These are phyloP conservation scores for Drosophila nebulosa DNA, from an alignment of 1,140 invertebrate species.

Conservation along the genomic window DNA sequence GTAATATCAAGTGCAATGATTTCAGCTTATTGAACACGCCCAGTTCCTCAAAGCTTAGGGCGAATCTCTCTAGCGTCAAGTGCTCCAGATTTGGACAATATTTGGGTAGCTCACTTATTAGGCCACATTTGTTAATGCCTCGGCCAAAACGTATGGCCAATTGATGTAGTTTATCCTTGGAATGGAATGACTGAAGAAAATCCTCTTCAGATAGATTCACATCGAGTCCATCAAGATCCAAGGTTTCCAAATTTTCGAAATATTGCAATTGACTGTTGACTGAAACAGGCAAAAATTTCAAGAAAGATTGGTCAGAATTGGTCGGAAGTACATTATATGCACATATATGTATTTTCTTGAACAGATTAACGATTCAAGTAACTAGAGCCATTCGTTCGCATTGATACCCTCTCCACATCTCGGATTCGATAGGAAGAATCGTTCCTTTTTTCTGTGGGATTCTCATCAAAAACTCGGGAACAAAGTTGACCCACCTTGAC, in stretches of 20 bases:
- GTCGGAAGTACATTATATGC: too few relatives aligned
- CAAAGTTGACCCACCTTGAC: slow-evolving; percentile 31
- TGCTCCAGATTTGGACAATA: slow-evolving; percentile 41
- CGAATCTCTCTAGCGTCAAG: slow-evolving; percentile 54
- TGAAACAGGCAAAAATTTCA: too few relatives aligned
- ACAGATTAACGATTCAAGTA: too few relatives aligned
- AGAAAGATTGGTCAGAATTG: too few relatives aligned
- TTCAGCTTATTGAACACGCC: slow-evolving; percentile 37
- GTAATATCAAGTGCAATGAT: slow-evolving; percentile 38
- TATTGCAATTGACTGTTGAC: slow-evolving; percentile 33
- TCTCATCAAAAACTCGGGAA: too few relatives aligned
- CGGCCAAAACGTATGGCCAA: slow-evolving; percentile 40
- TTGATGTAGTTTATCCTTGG: slow-evolving; percentile 16
- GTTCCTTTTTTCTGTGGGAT: too few relatives aligned
- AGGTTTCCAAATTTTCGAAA: slow-evolving; percentile 31
- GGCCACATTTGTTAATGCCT: background rate
- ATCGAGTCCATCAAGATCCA: slow-evolving; percentile 59
- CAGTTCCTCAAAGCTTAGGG: slow-evolving; percentile 11
- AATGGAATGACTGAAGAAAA: slow-evolving; percentile 33
- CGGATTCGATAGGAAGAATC: too few relatives aligned
- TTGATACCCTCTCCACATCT: too few relatives aligned
- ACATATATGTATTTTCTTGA: too few relatives aligned
- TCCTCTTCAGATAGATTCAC: slow-evolving; percentile 11
- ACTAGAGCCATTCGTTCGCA: too few relatives aligned
- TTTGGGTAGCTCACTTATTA: slow-evolving; percentile 5